These are phyloP conservation scores for Dione juno DNA, from an alignment of 2,888 invertebrate genomes.

Conservation along the genomic window DNA sequence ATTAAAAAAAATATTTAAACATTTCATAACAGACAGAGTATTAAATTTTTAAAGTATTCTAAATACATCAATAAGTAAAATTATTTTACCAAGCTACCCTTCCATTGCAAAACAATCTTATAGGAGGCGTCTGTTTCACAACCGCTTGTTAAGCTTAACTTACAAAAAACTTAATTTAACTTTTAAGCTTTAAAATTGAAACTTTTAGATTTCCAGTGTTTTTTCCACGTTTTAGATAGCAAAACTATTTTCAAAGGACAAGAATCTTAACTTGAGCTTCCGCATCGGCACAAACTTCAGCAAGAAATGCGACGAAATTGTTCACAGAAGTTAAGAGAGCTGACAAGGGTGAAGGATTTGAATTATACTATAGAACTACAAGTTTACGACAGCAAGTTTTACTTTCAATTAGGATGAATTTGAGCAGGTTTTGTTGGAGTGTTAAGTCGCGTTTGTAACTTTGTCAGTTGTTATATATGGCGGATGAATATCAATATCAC, in stretches of 20 bases:
- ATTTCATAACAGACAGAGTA: too few species aligned
- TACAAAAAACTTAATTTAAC: not conserved
- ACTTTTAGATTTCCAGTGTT: not conserved
- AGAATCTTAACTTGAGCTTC: conserved; percentile 10
- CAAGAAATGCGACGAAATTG: conserved; percentile 17
- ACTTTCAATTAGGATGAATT: not conserved
- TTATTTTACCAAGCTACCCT: not conserved
- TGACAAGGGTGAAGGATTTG: conserved; percentile 19
- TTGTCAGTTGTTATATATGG: too few species aligned
- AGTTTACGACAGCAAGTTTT: not conserved
- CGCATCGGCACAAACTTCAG: conserved; percentile 2
- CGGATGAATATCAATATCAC: too few species aligned
- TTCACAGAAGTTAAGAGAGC: conserved; percentile 15
- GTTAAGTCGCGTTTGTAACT: not conserved
- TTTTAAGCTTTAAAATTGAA: conserved; percentile 2
- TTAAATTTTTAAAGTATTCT: too few species aligned
- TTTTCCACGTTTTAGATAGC: not conserved
- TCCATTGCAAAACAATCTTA: not conserved
- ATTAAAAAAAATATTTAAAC: not conserved
- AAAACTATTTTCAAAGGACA: conserved; percentile 17
- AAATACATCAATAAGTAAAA: too few species aligned
- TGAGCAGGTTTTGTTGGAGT: not conserved
- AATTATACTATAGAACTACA: not conserved
- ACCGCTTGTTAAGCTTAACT: not conserved
- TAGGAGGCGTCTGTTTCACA: not conserved